Evolutionary conservation across 2,113 vertebrate genomes (phyloP).

Genomic region (Pardalotus punctatus): DNA sequence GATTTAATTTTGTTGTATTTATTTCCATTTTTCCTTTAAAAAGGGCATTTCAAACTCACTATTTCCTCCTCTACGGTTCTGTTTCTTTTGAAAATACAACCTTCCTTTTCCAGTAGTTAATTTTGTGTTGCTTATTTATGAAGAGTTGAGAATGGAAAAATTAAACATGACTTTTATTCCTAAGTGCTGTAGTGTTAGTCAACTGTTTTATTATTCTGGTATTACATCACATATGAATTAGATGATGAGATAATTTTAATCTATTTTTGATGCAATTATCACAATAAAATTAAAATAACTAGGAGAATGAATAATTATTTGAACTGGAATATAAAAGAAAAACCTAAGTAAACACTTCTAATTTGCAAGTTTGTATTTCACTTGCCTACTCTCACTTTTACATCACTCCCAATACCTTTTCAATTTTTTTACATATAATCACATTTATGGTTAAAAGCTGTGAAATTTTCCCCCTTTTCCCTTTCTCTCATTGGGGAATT

Average conservation of each 20-base stretch:
- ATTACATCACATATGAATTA: not conserved
- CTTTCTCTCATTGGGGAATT: conserved; percentile 42
- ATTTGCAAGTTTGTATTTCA: not conserved
- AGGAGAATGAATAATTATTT: not conserved
- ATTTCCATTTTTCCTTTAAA: not conserved
- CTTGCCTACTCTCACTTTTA: not conserved
- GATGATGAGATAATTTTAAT: not conserved
- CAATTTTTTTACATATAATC: not conserved
- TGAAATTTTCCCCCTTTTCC: not conserved
- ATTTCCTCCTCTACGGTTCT: not conserved
- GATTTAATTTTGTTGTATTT: not conserved
- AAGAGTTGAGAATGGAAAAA: not conserved
- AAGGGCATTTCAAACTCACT: not conserved
- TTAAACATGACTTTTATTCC: not conserved
- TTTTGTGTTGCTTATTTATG: not conserved
- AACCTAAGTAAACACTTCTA: not conserved
- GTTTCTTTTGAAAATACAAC: not conserved
- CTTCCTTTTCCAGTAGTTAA: not conserved
- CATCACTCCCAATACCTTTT: not conserved
- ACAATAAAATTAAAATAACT: not conserved
- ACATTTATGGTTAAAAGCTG: conserved; percentile 1
- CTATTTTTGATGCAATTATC: not conserved
- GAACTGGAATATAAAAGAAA: not conserved
- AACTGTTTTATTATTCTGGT: not conserved
- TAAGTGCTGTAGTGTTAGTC: not conserved